Conservation (phyloP, 2,797 vertebrate species). For the Sciurus vulgaris region DNA sequence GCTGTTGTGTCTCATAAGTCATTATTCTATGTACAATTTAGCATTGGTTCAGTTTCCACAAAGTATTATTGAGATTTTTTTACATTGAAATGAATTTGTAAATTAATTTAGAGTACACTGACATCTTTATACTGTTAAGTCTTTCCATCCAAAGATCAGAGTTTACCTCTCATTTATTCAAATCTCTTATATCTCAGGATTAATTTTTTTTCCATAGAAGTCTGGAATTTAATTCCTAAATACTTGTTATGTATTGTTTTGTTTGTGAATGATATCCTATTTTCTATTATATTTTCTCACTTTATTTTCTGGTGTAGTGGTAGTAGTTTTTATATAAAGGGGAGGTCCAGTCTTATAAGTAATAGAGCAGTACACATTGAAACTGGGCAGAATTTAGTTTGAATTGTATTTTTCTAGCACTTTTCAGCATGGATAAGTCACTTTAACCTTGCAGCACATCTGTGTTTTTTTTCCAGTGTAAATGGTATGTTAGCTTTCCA, state of each 20-base stretch:
- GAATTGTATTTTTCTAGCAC: neutral
- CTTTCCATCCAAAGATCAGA: slow-evolving; percentile 43
- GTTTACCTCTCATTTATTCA: slow-evolving; percentile 53
- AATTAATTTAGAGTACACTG: neutral
- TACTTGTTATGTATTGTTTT: slow-evolving; percentile 11
- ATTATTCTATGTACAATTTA: slow-evolving; percentile 52
- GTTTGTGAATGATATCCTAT: neutral
- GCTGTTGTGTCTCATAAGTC: neutral
- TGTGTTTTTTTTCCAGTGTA: neutral
- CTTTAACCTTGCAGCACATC: slow-evolving; percentile 37
- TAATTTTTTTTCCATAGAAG: slow-evolving; percentile 32
- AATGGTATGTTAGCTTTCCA: neutral
- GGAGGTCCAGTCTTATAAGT: neutral
- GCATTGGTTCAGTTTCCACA: slow-evolving; percentile 15
- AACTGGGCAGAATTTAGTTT: neutral
- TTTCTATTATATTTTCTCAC: slow-evolving; percentile 35
- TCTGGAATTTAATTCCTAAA: slow-evolving; percentile 38
- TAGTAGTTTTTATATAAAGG: slow-evolving; percentile 49
- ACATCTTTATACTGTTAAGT: slow-evolving; percentile 30
- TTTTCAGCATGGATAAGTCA: slow-evolving; percentile 49
- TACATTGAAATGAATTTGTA: slow-evolving; percentile 13
- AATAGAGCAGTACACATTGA: slow-evolving; percentile 42
- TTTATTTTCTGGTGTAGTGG: slow-evolving; percentile 25
- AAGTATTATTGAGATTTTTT: neutral
- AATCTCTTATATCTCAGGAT: neutral